Evolutionary conservation across 2,113 vertebrate genomes (phyloP).

Genomic region (Forbesichthys agassizii): DNA sequence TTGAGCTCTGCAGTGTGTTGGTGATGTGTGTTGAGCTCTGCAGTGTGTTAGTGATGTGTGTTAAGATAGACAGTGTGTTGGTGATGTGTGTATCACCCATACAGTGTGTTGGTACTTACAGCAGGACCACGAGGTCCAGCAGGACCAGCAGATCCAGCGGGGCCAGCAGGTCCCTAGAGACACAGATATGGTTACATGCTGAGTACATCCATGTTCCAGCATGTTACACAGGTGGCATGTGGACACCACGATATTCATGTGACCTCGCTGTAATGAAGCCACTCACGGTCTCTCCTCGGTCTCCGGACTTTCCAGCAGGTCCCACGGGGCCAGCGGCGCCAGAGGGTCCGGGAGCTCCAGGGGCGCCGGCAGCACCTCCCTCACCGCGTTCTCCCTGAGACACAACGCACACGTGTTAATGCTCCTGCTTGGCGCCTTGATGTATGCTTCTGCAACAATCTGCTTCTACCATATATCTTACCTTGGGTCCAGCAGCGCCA

Average conservation of each 20-base stretch:
- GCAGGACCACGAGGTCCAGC: slow-evolving; percentile 90
- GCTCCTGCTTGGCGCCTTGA: neutral
- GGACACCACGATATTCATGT: neutral
- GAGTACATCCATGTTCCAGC: neutral
- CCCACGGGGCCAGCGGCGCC: slow-evolving; percentile 92
- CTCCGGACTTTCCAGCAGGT: slow-evolving; percentile 94
- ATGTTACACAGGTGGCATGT: neutral
- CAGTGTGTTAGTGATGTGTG: neutral
- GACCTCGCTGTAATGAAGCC: neutral
- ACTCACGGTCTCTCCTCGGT: slow-evolving; percentile 96
- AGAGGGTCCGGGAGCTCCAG: slow-evolving; percentile 92
- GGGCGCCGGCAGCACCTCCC: slow-evolving; percentile 81
- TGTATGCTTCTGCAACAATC: neutral
- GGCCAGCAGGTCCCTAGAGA: slow-evolving; percentile 88
- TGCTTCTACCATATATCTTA: slow-evolving; percentile 56
- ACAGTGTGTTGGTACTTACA: slow-evolving; percentile 79
- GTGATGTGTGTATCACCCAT: neutral
- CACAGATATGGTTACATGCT: slow-evolving; percentile 16
- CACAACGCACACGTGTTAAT: neutral
- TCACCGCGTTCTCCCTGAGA: slow-evolving; percentile 95
- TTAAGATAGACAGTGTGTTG: neutral
- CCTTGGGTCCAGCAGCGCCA: slow-evolving; percentile 90
- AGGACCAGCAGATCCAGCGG: slow-evolving; percentile 86
- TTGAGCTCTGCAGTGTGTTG: too few relatives aligned
- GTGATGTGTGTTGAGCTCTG: neutral